These are phyloP conservation scores for Tichodroma muraria DNA, from an alignment of 2,113 vertebrate genomes.

Conservation along the genomic window DNA sequence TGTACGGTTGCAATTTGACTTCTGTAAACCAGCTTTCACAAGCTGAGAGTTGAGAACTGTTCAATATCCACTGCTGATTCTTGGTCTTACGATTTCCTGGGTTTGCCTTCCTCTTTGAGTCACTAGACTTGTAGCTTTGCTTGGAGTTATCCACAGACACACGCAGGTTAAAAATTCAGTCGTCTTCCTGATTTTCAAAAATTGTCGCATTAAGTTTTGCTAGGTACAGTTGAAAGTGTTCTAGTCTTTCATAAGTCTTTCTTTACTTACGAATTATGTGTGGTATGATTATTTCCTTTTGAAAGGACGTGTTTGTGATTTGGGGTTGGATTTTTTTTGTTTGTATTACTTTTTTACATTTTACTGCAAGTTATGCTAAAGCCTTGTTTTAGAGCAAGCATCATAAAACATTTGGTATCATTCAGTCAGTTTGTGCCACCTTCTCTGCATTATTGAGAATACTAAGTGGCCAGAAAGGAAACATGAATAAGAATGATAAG, in stretches of 20 bases:
- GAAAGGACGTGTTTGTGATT: neutral
- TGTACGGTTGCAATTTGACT: neutral
- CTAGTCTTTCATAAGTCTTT: fast-evolving
- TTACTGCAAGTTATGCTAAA: slow-evolving; percentile 15
- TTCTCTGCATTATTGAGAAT: slow-evolving; percentile 36
- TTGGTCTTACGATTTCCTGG: neutral
- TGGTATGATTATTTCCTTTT: neutral
- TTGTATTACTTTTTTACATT: neutral
- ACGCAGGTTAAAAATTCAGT: neutral
- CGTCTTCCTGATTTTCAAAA: neutral
- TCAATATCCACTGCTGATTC: neutral
- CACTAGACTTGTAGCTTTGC: neutral
- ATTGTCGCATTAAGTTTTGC: neutral
- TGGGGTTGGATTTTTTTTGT: neutral
- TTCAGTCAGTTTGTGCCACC: slow-evolving; percentile 16
- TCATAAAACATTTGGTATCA: slow-evolving; percentile 41
- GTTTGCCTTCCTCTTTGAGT: neutral
- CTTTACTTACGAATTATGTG: neutral
- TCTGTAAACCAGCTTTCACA: neutral
- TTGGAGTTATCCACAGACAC: neutral
- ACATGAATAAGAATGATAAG: slow-evolving; percentile 47
- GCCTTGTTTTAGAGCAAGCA: neutral
- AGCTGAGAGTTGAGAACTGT: no score
- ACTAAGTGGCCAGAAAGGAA: slow-evolving; percentile 52
- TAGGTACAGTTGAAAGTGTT: neutral